Evolutionary conservation across 2,888 invertebrate genomes (phyloP).

Genomic region (Elysia crispata): DNA sequence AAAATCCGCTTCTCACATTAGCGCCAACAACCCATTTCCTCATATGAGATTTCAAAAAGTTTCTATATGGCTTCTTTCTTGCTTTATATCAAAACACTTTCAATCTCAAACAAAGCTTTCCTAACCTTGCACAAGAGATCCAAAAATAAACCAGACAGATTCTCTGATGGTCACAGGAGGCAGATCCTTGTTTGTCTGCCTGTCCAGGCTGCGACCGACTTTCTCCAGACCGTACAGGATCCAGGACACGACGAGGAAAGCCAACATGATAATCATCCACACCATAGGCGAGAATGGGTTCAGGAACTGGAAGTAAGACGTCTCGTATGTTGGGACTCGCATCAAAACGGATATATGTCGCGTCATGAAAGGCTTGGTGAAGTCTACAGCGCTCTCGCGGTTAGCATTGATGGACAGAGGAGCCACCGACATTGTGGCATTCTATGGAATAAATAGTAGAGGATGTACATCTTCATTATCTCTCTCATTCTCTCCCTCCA

Average conservation of each 20-base stretch:
- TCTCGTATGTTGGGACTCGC: constrained; percentile 65
- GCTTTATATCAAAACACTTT: no score
- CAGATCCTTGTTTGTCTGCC: not conserved
- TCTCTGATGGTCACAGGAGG: constrained; percentile 66
- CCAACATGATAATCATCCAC: constrained; percentile 72
- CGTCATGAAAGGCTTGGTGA: constrained; percentile 76
- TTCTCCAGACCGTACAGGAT: constrained; percentile 71
- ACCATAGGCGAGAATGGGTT: constrained; percentile 73
- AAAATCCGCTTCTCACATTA: no score
- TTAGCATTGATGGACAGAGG: constrained; percentile 73
- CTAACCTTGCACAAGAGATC: constrained; percentile 71
- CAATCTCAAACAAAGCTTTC: no score
- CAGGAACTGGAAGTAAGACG: constrained; percentile 75
- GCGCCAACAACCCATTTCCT: no score
- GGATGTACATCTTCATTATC: no score
- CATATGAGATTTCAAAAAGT: no score
- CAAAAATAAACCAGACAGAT: constrained; percentile 76
- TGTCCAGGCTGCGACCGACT: constrained; percentile 55
- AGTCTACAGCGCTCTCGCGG: constrained; percentile 74
- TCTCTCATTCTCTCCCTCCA: no score
- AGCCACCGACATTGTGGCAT: constrained; percentile 75
- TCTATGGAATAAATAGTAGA: no score
- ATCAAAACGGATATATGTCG: constrained; percentile 73
- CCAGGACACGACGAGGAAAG: constrained; percentile 71
- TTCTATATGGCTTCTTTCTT: no score